Conservation (phyloP, 2,797 vertebrate genomes). For the Buphagus erythrorhynchus region DNA sequence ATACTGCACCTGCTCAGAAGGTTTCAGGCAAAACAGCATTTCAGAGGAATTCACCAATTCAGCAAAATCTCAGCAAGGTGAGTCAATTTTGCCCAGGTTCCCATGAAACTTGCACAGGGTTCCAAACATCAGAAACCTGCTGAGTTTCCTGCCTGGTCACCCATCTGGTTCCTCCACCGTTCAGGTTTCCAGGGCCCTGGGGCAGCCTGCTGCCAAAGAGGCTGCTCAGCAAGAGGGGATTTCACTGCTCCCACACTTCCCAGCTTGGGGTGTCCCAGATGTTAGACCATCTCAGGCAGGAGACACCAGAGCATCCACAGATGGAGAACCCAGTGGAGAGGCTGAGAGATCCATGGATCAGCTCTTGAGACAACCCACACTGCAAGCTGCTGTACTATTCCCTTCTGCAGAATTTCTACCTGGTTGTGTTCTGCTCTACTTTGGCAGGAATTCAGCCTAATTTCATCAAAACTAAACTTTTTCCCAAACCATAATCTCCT, state of each 20-base stretch:
- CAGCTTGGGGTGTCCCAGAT: background rate
- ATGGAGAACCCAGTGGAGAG: background rate
- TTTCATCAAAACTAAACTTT: background rate
- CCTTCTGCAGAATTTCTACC: background rate
- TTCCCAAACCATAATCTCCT: background rate
- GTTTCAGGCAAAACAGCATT: slow-evolving; percentile 63
- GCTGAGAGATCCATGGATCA: background rate
- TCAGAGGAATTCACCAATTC: slow-evolving; percentile 67
- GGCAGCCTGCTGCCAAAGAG: slow-evolving; percentile 2
- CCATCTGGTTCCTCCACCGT: slow-evolving; percentile 53
- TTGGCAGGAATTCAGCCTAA: background rate
- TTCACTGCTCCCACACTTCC: background rate
- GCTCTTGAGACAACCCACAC: background rate
- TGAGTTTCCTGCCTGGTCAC: slow-evolving; percentile 63
- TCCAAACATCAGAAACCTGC: slow-evolving; percentile 63
- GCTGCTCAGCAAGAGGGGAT: slow-evolving; percentile 15
- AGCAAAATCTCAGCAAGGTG: slow-evolving; percentile 64
- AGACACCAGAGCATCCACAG: background rate
- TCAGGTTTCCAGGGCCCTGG: slow-evolving; percentile 45
- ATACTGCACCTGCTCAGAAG: slow-evolving; percentile 56
- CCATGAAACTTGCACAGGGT: slow-evolving; percentile 42
- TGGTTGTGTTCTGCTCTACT: background rate
- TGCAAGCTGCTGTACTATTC: background rate
- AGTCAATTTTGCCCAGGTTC: slow-evolving; percentile 67
- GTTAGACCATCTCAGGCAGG: background rate